phyloP scores from a whole-genome alignment of 2,113 vertebrate species.

The Zootoca vivipara region DNA sequence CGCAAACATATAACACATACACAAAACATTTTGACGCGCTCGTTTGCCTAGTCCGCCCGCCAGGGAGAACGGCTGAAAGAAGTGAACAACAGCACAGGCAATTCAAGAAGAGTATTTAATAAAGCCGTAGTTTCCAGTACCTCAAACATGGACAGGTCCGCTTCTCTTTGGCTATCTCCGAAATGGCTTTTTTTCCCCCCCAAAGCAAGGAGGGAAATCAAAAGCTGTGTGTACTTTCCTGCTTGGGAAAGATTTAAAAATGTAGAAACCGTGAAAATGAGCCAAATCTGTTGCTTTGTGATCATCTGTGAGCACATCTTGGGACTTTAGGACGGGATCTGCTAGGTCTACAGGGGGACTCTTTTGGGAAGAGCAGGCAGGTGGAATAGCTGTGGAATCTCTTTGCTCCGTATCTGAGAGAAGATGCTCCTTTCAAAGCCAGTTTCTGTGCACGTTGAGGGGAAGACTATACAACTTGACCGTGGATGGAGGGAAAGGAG shows the following conservation, averaged over 20 bases:
- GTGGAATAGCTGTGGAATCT: neutral
- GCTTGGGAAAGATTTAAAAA: neutral
- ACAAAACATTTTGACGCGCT: conserved; percentile 25
- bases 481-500: too few relatives aligned
- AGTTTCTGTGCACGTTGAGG: neutral
- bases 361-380: neutral
- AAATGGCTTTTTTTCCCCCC: neutral
- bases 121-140: conserved; percentile 1
- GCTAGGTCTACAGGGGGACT: too few relatives aligned
- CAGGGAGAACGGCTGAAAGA: conserved; percentile 14
- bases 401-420: neutral
- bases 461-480: neutral
- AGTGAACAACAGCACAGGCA: neutral
- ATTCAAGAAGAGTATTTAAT: conserved; percentile 9
- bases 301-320: neutral
- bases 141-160: neutral
- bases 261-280: neutral
- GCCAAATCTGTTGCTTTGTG: neutral
- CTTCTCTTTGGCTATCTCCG: neutral
- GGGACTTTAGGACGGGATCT: neutral
- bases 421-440: neutral
- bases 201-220: neutral
- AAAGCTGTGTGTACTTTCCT: neutral
- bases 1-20: conserved; percentile 30
- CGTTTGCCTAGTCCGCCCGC: neutral